Base-by-base conservation (phyloP, 2,888 invertebrate genomes). In the Melinopterus prodromus region DNA sequence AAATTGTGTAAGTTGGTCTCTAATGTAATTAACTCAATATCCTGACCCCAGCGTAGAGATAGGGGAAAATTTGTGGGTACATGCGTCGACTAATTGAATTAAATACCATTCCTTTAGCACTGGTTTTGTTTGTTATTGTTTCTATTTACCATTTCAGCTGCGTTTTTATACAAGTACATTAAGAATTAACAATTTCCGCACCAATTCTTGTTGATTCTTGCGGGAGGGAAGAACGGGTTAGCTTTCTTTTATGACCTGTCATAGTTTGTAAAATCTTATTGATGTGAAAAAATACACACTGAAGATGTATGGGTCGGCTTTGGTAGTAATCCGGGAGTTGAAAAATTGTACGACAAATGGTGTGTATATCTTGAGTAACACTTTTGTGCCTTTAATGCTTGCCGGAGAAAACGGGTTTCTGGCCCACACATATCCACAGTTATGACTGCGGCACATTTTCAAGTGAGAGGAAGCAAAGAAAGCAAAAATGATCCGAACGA, bases 381-480 rank as follows among this genome's bases (percentile, higher is more conserved):
- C 53, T 53, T 53, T 53, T 53, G 53, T 53, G 12, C 53, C 53
- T 53, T 53, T 53, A 53, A 53, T 9, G 53, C 12, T 12, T 9
- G 12, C 53, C 53, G 53, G 53, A 53, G 53, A 53, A 53, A 53
- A 53, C 53, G 53, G 53, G 53, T 53, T 53, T 53, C 12, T 7
- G 53, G 53, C 53, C 53, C 53, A 53, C 53, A 53, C 53, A 53
- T 53, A 7, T 12, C 7, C 53, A 53, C 53, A 53, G 53, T 53
- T 53, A 53, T 53, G 53, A 53, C 53, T 53, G 53, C 53, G 53
- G 53, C 53, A 53, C 53, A 53, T 53, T 53, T 53, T 53, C 53
- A 53, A 53, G 53, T 53, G 53, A 53, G 53, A 53, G 53, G 53
- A 53, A 0, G 53, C 7, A 53, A 53, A 53, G 53, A 53, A 53